Evolutionary conservation across 2,888 invertebrate species (phyloP), one percentile per base, ranked within the genome.

Genomic region (Fissipunctia ypsillon): DNA sequence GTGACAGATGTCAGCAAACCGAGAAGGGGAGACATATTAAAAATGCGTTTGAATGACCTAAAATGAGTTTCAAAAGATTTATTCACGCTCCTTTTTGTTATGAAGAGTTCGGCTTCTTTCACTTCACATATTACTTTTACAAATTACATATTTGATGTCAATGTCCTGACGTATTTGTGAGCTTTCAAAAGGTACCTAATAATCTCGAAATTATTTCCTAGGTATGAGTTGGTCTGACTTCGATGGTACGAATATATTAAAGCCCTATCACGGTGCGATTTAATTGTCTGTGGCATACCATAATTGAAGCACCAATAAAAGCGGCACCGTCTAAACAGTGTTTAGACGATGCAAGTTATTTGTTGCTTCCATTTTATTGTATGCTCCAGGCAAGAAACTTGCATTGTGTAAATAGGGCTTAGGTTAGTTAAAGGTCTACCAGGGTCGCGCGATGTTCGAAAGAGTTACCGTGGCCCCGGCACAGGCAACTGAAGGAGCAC

Each of bases 31-130:
- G 90, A 87, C 86, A 91, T 92, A 93, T 92, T 93, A 90, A 92
- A 91, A 93, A 93, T 92, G 90, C 90, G 90, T 91, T 91, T 91
- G 88, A 92, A 92, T 91, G 89, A 88, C 91, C 90, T 87, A 88
- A 89, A 91, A 89, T 86, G 86, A 86, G 77, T 83, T 82, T 81
- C 76, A 73, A 83, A 84, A 85, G 87, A 87, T 83, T 84, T 80
- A 86, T 78, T 73, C 80, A 80, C 73, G 57, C 72, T 69, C 67
- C 73, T 80, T 83, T 80, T 77, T 86, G 69, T 78, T 77, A 84
- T 54, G 57, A 78, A 61, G 69, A 80, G 66, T 73, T 77, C 43
- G 68, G n/a, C 57, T 70, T 72, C 72, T 78, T 87, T 81, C 66
- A 70, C 66, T 73, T 72, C 67, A 76, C 48, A 80, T 82, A 83